Base-by-base conservation (phyloP, 2,797 vertebrate species). In the Crocodylus rhombifer region DNA sequence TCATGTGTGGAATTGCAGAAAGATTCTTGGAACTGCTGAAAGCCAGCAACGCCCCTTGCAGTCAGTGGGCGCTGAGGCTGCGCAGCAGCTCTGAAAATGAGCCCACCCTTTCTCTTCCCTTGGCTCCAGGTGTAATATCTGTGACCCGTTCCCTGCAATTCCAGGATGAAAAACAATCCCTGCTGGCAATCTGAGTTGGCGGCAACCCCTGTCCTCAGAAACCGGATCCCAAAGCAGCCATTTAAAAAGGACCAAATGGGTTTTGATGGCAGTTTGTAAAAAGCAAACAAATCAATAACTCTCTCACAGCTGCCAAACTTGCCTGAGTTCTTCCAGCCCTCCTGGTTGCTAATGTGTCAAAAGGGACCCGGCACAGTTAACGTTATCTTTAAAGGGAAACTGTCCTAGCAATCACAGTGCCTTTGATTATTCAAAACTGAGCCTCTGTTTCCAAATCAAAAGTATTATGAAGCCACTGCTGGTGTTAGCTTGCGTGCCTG, bases 281-380 rank as follows among this genome's bases (percentile, higher is more conserved):
- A 92, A 85, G 65, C 13, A 91, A 94, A 63, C 87, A 76, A 81
- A 96, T 91, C 91, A 89, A 89, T 94, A 92, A 92, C 56, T 93
- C 63, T 21, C 33, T 88, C 71, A 78, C 91, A 87, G 91, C 79
- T 79, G 84, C 83, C 89, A 77, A n/a, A 51, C 7, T 78, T 67
- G 64, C 42, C 28, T 55, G 71, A 88, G 36, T n/a, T 87, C 85
- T 91, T 79, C 81, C 56, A n/a, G 79, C 82, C 77, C 71, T 88
- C 64, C 83, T 57, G 60, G 80, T 86, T 73, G 30, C 80, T 91
- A 86, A 82, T 64, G 58, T 0, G 14, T 86, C 83, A 77, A 58
- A 86, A 82, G 67, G 33, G 56, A 79, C 30, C 23, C 2, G 3
- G 17, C 16, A 20, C 71, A 62, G 42, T 82, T 87, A 67, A 62